Evolutionary conservation across 2,797 vertebrate genomes (phyloP).

Genomic region (Notoglanidium macrostoma): DNA sequence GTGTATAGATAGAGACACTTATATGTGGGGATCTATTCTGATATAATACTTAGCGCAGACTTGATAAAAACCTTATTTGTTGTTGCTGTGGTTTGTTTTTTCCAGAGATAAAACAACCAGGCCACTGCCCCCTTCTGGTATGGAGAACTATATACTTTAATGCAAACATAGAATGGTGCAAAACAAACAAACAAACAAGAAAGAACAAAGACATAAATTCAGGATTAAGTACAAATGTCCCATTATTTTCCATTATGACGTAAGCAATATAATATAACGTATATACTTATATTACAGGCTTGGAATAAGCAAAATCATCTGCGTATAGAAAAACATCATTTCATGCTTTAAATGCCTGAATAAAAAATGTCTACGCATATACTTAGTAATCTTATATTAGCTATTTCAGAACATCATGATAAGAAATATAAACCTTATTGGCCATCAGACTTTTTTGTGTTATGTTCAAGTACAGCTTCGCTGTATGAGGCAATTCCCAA

Average conservation of each 20-base stretch:
- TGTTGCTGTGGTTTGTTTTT: background rate
- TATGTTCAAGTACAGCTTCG: background rate
- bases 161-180: background rate
- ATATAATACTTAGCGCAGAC: background rate
- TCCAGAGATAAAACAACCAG: background rate
- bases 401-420: background rate
- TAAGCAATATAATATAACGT: background rate
- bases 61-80: background rate
- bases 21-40: background rate
- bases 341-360: background rate
- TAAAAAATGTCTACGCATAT: background rate
- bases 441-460: background rate
- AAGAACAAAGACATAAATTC: no score
- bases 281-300: background rate
- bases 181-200: background rate
- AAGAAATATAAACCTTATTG: background rate
- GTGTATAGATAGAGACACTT: background rate
- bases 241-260: no score
- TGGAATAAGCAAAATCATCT: background rate
- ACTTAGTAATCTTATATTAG: background rate
- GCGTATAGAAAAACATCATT: background rate
- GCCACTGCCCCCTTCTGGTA: background rate
- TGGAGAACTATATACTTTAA: background rate
- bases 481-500: background rate
- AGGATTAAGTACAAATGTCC: no score